Base-by-base conservation (phyloP, 2,113 vertebrate genomes). In the Indicator indicator region DNA sequence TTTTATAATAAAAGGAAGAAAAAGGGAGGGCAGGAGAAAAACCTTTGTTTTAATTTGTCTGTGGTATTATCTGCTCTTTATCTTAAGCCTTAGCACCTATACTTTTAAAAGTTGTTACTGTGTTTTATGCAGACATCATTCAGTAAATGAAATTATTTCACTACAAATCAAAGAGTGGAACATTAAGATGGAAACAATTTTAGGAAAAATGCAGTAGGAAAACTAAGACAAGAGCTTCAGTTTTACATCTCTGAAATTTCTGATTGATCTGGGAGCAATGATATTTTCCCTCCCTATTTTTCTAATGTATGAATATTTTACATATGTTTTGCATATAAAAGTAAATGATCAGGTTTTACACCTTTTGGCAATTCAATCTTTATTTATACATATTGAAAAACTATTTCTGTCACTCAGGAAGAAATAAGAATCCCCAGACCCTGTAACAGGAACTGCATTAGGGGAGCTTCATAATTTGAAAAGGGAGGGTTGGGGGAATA, bases 151-250 rank as follows among this genome's bases (percentile, higher is more conserved):
- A 86, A 6, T 0, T 0, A 89, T 94, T 82, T 79, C 55, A 44
- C 42, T 16, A 44, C 16, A 44, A 44, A 6, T 44, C 15, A 16
- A 44, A 44, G 42, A 85, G 55, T 86, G 64, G 32, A 85, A 76
- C 38, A 56, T 68, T 82, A 62, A 68, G 93, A 85, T 83, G 23
- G 59, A 87, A 95, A 79, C 27, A 62, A 15, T 76, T 96, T 64
- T 38, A 72, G 55, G 44, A 85, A 88, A 89, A 81, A 70, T 58
- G 11, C 44, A 62, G 23, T 11, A 21, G 55, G 21, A 32, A 73
- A 89, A 85, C 91, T 50, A 72, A 62, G 15, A n/a, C 6, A 82
- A 75, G 50, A 82, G 9, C 5, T 89, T 75, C 38, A 38, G 16
- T 62, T 89, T 76, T 79, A 79, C 40, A 4, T 72, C 28, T 83